Conservation (phyloP, 2,888 invertebrate genomes). For the Malthinus seriepunctatus region DNA sequence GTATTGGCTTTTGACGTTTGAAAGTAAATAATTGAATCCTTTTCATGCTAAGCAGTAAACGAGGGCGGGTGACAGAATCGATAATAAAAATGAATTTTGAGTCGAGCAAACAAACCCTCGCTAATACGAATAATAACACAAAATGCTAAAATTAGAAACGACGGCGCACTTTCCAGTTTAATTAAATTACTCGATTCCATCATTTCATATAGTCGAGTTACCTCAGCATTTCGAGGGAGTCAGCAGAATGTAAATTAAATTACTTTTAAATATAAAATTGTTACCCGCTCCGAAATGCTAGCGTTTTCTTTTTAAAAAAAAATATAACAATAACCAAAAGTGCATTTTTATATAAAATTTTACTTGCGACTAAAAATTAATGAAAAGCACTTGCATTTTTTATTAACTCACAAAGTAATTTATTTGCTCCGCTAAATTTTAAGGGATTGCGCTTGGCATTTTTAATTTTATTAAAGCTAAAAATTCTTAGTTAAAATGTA, state of each 20-base stretch:
- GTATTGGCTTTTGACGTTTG: slow-evolving; percentile 19
- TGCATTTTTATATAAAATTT: slow-evolving; percentile 2
- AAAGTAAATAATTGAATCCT: slow-evolving; percentile 27
- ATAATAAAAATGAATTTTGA: slow-evolving; percentile 33
- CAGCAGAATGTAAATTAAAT: slow-evolving; percentile 41
- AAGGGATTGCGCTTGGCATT: no score
- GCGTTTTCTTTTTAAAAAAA: neutral
- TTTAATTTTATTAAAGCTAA: no score
- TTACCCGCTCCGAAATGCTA: neutral
- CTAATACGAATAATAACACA: slow-evolving; percentile 38
- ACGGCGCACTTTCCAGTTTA: slow-evolving; percentile 42
- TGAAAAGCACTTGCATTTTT: slow-evolving; percentile 4
- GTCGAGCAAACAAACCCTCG: slow-evolving; percentile 29
- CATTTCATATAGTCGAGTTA: slow-evolving; percentile 37
- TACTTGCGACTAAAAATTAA: neutral
- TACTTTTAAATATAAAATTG: slow-evolving; percentile 32
- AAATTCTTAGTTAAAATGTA: no score
- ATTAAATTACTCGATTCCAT: slow-evolving; percentile 44
- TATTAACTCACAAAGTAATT: no score
- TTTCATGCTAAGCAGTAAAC: slow-evolving; percentile 15
- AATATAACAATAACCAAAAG: neutral
- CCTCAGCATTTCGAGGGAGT: slow-evolving; percentile 29
- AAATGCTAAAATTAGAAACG: slow-evolving; percentile 38
- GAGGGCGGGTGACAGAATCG: slow-evolving; percentile 27
- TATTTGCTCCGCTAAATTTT: neutral